These are phyloP conservation scores for Synanthedon myopaeformis DNA, from an alignment of 2,888 invertebrate species.

Conservation along the genomic window DNA sequence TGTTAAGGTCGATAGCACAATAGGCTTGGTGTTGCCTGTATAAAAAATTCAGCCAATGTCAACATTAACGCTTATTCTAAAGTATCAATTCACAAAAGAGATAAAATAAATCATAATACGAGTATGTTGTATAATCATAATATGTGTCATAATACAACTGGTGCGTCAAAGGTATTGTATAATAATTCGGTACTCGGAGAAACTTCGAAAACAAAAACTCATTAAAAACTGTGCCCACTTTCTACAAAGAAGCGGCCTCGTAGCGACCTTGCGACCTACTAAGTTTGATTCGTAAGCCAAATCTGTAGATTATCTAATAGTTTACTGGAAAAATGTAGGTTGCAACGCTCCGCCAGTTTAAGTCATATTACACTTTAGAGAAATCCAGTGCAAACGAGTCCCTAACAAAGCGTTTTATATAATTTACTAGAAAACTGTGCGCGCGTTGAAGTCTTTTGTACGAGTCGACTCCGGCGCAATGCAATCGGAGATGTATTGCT, in stretches of 20 bases:
- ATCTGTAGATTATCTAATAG: not conserved
- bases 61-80: no score
- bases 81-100: no score
- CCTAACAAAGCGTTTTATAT: not conserved
- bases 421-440: not conserved
- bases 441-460: conserved; percentile 32
- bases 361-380: not conserved
- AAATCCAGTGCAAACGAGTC: not conserved
- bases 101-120: no score
- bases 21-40: no score
- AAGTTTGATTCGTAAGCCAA: not conserved
- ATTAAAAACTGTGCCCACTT: not conserved
- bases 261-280: not conserved
- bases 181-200: no score
- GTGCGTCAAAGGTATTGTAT: no score
- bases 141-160: no score
- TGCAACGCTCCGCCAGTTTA: not conserved
- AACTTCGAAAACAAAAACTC: no score
- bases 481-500: not conserved
- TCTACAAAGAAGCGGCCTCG: not conserved
- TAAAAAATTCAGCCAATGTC: no score
- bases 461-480: not conserved
- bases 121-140: no score
- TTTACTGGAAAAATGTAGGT: not conserved
- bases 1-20: no score